Evolutionary conservation across 2,888 invertebrate species (phyloP), one percentile per base, ranked within the genome.

Genomic region (Lasius platythorax): DNA sequence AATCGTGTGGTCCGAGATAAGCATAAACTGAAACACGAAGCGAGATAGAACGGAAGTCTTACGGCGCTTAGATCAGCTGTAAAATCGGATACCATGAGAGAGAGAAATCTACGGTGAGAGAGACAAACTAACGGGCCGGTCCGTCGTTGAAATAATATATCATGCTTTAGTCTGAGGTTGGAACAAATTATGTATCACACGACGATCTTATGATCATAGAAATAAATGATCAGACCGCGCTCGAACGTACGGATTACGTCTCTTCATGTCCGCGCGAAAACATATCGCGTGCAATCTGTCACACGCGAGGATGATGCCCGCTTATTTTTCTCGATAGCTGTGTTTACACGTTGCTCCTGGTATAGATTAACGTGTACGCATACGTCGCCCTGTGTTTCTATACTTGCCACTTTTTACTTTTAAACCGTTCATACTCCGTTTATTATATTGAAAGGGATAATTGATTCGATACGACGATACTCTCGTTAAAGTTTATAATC

Each of bases 11-110:
- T 68, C 53, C 33, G 30, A 46, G 43, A 64, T 64, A 73, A 72
- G 70, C 37, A 76, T 67, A 87, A 84, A 85, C 75, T 15, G 84
- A 74, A 83, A 72, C 30, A 64, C 30, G 53, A 50, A n/a, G 30
- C 79, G 18, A 72, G 30, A 6, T 56, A 56, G 28, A 56, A 53
- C 23, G 53, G 30, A 33, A 33, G 23, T 46, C 28, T 37, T 46
- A 33, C 18, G 58, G 15, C 43, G 43, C 50, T 61, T 50, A 89
- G 87, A 91, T 92, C 89, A 89, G 88, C 89, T 87, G 89, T 91
- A 92, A 91, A 92, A 92, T 91, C 90, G 92, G 90, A 91, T 91
- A 84, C 66, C 75, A 53, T 37, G 50, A 9, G 79, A 85, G 82
- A 90, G 86, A 91, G 84, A 89, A 83, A 86, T 90, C 87, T 83